A percentile compares a stretch with the other conserved stretches of the same genome.
Evolutionary conservation across 2,113 vertebrate genomes (phyloP).

Genomic region (Calyptomena viridis): DNA sequence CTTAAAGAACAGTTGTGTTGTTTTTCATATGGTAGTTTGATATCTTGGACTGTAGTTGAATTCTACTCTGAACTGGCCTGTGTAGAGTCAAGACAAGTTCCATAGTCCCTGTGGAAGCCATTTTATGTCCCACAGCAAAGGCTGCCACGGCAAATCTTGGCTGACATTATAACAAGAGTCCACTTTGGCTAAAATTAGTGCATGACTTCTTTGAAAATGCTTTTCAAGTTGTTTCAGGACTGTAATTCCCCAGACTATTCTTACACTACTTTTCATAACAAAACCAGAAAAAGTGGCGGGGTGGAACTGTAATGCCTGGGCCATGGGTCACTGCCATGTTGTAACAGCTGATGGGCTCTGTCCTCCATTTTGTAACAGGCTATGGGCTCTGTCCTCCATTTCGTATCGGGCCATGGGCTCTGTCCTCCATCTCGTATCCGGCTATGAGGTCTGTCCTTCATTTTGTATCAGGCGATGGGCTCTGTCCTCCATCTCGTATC

Average conservation of each 20-base stretch:
- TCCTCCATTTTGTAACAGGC: neutral
- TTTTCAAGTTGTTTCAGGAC: neutral
- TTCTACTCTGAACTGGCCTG: rapidly evolving
- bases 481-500: too few species aligned
- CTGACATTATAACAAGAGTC: neutral
- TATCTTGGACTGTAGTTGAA: neutral
- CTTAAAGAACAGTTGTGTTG: neutral
- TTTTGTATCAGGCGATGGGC: too few species aligned
- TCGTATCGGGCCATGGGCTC: neutral
- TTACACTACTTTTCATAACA: neutral
- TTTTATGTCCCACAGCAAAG: neutral
- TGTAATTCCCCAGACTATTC: neutral
- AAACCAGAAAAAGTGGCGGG: too few species aligned
- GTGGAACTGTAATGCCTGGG: neutral
- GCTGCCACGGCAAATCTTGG: neutral
- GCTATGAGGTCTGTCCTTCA: too few species aligned
- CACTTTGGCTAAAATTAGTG: neutral
- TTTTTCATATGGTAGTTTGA: rapidly evolving
- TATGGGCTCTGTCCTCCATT: rapidly evolving
- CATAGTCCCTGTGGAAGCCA: neutral
- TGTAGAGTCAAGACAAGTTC: too few species aligned
- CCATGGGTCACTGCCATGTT: neutral
- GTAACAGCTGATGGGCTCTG: rapidly evolving
- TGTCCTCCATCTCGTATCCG: too few species aligned
- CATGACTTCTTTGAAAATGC: neutral